Conservation (phyloP, 2,888 invertebrate species). For the Andrena camellia region DNA sequence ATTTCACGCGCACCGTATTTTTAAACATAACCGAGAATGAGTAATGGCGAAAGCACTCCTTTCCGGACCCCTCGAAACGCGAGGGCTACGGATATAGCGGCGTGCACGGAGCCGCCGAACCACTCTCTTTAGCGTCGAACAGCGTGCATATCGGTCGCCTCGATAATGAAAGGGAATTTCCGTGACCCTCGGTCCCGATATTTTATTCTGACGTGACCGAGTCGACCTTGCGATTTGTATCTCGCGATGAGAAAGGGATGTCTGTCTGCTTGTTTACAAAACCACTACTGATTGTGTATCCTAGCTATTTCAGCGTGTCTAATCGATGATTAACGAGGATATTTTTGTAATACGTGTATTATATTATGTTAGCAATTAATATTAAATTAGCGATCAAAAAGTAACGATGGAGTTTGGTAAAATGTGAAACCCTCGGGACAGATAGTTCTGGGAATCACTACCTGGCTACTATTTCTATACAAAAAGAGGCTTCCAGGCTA, state of each 20-base stretch:
- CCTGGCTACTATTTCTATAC: no score
- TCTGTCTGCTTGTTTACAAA: background rate
- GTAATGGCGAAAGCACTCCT: constrained; percentile 72
- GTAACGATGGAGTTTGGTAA: no score
- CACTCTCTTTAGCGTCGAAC: constrained; percentile 47
- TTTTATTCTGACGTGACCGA: background rate
- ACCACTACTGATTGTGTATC: background rate
- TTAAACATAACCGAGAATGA: constrained; percentile 75
- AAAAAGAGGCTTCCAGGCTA: no score
- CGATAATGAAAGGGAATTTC: constrained; percentile 26
- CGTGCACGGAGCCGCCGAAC: constrained; percentile 37
- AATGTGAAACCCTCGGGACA: no score
- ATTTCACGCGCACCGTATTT: constrained; percentile 78
- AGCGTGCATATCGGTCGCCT: constrained; percentile 41
- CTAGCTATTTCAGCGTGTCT: background rate
- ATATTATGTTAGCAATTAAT: no score
- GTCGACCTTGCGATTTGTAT: background rate
- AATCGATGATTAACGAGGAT: no score
- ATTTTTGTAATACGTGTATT: no score
- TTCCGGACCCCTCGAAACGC: constrained; percentile 53
- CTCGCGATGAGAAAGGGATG: background rate
- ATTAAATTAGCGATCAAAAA: no score
- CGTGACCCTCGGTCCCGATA: constrained; percentile 12
- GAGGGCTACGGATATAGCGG: constrained; percentile 58
- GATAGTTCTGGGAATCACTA: no score